A percentile compares a stretch with the other conserved stretches of the same genome.
Evolutionary conservation across 2,113 vertebrate genomes (phyloP).

Genomic region (Eptatretus burgeri): DNA sequence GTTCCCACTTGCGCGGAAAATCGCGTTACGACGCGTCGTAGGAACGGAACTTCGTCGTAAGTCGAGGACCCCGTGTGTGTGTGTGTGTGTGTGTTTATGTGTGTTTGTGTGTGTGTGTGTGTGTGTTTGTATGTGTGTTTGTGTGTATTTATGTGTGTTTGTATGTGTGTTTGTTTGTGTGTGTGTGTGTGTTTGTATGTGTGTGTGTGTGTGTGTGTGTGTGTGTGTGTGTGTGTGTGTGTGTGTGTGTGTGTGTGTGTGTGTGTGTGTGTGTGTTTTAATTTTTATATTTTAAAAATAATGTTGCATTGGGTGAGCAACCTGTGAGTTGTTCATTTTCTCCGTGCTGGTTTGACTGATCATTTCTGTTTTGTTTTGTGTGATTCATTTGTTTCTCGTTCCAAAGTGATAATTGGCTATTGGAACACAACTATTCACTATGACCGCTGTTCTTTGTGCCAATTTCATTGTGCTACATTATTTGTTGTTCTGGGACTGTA

Average conservation of each 20-base stretch:
- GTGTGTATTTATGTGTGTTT: neutral
- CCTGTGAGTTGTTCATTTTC: neutral
- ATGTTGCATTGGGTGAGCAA: no score
- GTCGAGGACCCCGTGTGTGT: neutral
- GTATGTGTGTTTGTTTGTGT: neutral
- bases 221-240: neutral
- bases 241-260: neutral
- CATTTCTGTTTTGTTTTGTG: neutral
- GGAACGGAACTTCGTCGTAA: no score
- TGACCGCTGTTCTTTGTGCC: no score
- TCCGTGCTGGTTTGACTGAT: neutral
- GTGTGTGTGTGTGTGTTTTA: neutral
- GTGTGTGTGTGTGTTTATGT: neutral
- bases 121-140: neutral
- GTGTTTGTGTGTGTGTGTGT: neutral
- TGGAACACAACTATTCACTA: no score
- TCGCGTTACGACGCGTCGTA: no score
- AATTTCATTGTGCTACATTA: no score
- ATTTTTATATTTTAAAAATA: neutral
- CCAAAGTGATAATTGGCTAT: no score
- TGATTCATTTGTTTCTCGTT: no score
- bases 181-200: neutral
- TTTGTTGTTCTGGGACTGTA: no score
- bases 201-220: slow-evolving; percentile 1
- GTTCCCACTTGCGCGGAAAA: no score